Evolutionary conservation across 35 echinoderm and acorn worm species (phyloP).

Genomic region (Stichopus chloronotus): DNA sequence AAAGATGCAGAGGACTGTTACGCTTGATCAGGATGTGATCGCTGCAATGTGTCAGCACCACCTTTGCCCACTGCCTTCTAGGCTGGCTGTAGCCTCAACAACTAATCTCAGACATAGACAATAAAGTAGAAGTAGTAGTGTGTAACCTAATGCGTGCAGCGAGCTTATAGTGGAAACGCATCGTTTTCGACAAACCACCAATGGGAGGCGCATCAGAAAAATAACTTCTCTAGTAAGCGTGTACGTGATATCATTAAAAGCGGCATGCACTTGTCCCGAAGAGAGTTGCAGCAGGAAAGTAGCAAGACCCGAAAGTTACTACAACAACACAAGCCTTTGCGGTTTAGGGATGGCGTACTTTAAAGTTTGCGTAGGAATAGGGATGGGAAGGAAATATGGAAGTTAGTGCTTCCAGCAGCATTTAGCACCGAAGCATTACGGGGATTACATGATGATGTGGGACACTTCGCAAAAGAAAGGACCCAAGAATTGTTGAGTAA

Average conservation of each 20-base stretch:
- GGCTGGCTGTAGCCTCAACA: not conserved
- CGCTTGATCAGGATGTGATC: not conserved
- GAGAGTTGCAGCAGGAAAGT: not conserved
- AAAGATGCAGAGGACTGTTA: not conserved
- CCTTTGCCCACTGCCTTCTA: not conserved
- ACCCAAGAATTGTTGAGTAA: constrained; percentile 15
- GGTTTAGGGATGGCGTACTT: constrained; percentile 34
- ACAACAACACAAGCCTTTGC: constrained; percentile 17
- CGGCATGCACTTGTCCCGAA: not conserved
- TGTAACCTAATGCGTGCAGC: not conserved
- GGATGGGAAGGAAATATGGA: not conserved
- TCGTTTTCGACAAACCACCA: not conserved
- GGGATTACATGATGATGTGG: constrained; percentile 63
- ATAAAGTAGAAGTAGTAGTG: not conserved
- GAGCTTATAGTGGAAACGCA: not conserved
- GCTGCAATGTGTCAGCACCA: not conserved
- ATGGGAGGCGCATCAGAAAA: not conserved
- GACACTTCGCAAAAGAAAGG: constrained; percentile 57
- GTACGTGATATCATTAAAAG: not conserved
- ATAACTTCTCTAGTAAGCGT: not conserved
- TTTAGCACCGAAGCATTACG: constrained; percentile 9
- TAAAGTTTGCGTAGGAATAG: not conserved
- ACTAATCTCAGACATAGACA: not conserved
- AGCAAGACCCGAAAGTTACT: not conserved
- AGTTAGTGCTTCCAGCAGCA: constrained; percentile 51